Evolutionary conservation across 2,888 invertebrate genomes (phyloP).

Genomic region (Drosophila greeni): DNA sequence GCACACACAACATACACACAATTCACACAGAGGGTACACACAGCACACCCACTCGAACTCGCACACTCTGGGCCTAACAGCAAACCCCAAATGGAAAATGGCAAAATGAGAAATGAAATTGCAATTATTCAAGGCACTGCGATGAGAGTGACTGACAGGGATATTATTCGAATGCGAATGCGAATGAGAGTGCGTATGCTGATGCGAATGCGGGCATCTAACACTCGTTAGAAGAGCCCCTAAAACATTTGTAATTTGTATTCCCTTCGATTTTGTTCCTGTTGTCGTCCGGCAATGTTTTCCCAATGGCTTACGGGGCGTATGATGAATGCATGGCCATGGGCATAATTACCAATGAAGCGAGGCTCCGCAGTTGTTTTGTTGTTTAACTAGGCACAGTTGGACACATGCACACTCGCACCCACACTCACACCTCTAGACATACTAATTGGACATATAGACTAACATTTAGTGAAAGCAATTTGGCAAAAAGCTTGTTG

Average conservation of each 20-base stretch:
- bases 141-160: slow-evolving; percentile 32
- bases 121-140: slow-evolving; percentile 44
- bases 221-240: slow-evolving; percentile 12
- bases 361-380: slow-evolving; percentile 14
- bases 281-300: slow-evolving; percentile 7
- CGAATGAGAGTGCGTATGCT: background rate
- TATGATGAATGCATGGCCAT: slow-evolving; percentile 33
- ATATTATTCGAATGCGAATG: slow-evolving; percentile 3
- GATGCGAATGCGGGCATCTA: slow-evolving; percentile 14
- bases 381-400: slow-evolving; percentile 16
- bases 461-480: slow-evolving; percentile 43
- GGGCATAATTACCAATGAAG: slow-evolving; percentile 32
- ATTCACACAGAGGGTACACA: background rate
- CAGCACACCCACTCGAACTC: slow-evolving; percentile 10
- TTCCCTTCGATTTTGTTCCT: slow-evolving; percentile 13
- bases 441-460: slow-evolving; percentile 30
- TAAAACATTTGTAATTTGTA: slow-evolving; percentile 26
- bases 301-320: slow-evolving; percentile 33
- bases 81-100: slow-evolving; percentile 15
- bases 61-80: slow-evolving; percentile 22
- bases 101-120: slow-evolving; percentile 45
- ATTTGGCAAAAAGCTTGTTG: slow-evolving; percentile 7
- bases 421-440: slow-evolving; percentile 22
- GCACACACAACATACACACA: slow-evolving; percentile 16
- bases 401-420: slow-evolving; percentile 5